A percentile compares a stretch with the other conserved stretches of the same genome.
Evolutionary conservation across 2,797 vertebrate species (phyloP).

Genomic region (Poecilia wingei): DNA sequence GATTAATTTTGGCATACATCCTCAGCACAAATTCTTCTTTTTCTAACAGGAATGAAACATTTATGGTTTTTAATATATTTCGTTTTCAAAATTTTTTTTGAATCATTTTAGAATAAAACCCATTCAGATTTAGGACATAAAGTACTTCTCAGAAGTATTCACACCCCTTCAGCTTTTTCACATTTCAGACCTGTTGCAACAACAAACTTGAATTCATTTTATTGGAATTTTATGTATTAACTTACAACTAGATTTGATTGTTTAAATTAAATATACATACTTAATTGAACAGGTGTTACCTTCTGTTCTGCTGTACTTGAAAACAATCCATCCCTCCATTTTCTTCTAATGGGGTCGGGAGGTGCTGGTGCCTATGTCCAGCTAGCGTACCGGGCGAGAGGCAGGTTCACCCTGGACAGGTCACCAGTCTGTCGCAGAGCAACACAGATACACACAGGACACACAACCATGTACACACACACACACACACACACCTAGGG

Average conservation of each 20-base stretch:
- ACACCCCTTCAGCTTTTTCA: not conserved
- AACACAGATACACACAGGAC: too few species aligned
- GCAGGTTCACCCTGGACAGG: too few species aligned
- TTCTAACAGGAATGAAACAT: not conserved
- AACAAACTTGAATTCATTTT: not conserved
- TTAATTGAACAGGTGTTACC: not conserved
- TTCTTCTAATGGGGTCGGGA: too few species aligned
- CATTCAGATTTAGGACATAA: not conserved
- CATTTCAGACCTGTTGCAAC: not conserved
- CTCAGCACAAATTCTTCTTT: conserved; percentile 37
- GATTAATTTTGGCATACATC: conserved; percentile 49
- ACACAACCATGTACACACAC: too few species aligned
- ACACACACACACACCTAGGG: too few species aligned
- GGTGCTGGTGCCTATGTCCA: too few species aligned
- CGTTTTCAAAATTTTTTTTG: not conserved
- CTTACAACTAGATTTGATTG: not conserved
- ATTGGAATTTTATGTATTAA: too few species aligned
- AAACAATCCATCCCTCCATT: too few species aligned
- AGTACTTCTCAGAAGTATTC: not conserved
- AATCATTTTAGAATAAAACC: not conserved
- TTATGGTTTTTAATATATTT: not conserved
- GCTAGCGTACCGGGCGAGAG: too few species aligned
- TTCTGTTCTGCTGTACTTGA: not conserved
- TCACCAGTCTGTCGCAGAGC: too few species aligned
- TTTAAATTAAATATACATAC: not conserved